Base-by-base conservation (phyloP, 2,888 invertebrate genomes). In the Dyspetes luteomarginatus region DNA sequence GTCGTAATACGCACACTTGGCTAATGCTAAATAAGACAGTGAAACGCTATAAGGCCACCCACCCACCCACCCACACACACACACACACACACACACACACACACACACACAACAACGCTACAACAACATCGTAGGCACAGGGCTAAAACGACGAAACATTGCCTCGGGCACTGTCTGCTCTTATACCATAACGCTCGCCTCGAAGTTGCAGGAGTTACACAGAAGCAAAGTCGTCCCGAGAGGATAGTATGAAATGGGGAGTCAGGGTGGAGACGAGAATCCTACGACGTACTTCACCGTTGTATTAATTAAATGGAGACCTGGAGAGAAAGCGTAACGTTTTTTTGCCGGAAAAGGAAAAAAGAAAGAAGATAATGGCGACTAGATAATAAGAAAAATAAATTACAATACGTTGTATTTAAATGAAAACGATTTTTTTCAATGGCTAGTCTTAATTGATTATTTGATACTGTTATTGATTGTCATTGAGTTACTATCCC, bases 11-110 rank as follows among this genome's bases (percentile, higher is more conserved):
- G 75, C 50, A 82, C 87, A 87, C 87, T 88, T 87, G 88, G 86
- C 83, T 86, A 74, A 83, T 85, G 85, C 88, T 87, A 90, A 89
- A 90, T 89, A 90, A 89, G 87, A 88, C 86, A 85, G 83, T 69
- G 78, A 69, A 82, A 84, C 85, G 86, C 87, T 86, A 84, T 87
- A 88, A 87, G 87, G 80, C 83, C 79, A 12, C 41, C 30, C 19
- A 58, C 50, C 7, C 36, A 36, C 0, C 7, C 36, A 36, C 36
- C 7, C 36, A 36, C 4, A 30, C 30, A 30, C 2, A 30, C 30
- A 30, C 30, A 30, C 3, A 30, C 3, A 30, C 1, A 30, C 1
- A 30, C 3, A 30, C 30, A 3, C 1, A 9, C 3, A 30, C 3
- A 36, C 9, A 36, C 36, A 48, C 30, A 48, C 41, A 62, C 30